Evolutionary conservation across 2,797 vertebrate genomes (phyloP).

Genomic region (Eospalax fontanierii): DNA sequence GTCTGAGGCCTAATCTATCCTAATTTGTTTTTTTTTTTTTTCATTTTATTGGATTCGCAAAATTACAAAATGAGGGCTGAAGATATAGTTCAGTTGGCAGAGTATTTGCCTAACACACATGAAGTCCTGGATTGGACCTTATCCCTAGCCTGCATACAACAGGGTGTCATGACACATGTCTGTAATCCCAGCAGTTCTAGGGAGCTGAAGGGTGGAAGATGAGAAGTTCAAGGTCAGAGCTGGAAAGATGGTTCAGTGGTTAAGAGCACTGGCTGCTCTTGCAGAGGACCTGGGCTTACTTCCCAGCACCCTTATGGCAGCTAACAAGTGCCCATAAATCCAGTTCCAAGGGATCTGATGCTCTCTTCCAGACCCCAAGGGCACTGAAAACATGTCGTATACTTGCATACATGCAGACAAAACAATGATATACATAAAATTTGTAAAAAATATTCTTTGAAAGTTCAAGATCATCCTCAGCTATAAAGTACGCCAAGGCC

Average conservation of each 20-base stretch:
- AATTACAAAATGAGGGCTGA: slow-evolving; percentile 8
- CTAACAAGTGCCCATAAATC: too few relatives aligned
- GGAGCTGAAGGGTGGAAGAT: too few relatives aligned
- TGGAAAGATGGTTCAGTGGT: too few relatives aligned
- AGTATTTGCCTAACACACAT: not conserved
- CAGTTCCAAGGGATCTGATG: too few relatives aligned
- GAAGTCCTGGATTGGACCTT: not conserved
- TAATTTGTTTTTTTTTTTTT: slow-evolving; percentile 16
- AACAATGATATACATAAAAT: too few relatives aligned
- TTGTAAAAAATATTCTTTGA: too few relatives aligned
- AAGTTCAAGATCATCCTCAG: not conserved
- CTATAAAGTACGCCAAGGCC: not conserved
- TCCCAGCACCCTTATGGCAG: too few relatives aligned
- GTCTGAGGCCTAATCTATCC: not conserved
- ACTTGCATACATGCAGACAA: too few relatives aligned
- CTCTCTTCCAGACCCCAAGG: too few relatives aligned
- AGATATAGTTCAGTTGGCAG: not conserved
- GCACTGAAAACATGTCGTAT: too few relatives aligned
- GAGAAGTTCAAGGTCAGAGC: not conserved
- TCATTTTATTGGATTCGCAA: slow-evolving; percentile 33
- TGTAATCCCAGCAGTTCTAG: not conserved
- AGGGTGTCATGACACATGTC: not conserved
- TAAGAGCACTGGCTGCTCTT: too few relatives aligned
- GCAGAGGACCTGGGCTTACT: too few relatives aligned
- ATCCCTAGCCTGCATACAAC: not conserved